Base-by-base conservation (phyloP, 2,888 invertebrate genomes). In the Pelosia muscerda region DNA sequence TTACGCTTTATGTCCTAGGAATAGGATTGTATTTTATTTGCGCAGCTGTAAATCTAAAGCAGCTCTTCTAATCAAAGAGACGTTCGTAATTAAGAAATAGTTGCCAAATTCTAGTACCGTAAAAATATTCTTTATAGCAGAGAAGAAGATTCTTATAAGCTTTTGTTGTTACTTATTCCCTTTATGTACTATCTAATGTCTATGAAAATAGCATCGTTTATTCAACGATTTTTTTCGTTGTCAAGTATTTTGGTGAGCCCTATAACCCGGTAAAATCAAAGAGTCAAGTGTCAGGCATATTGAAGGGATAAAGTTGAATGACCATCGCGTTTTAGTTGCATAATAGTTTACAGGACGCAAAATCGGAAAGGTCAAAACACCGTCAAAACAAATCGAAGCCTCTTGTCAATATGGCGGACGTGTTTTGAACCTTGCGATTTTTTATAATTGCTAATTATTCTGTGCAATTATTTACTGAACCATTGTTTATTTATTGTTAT, bases 331-430 rank as follows among this genome's bases (percentile, higher is more conserved):
- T 88, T 92, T 87, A 78, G 89, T 86, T 85, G 88, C 80, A 68
- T 90, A 86, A 87, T 84, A 85, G 76, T 84, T 87, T 88, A 88
- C 90, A 88, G 91, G 91, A 91, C 93, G 91, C 91, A 92, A 91
- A 90, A 90, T 91, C 88, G 79, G 87, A 91, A 93, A 93, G 94
- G 92, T 93, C 92, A 92, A 88, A 86, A 88, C 81, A 90, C 94
- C 92, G 94, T 94, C 95, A 94, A 91, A 95, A 95, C 95, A 95
- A 92, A 94, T 93, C 92, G 92, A 91, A 90, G 85, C 79, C 84
- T 87, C 89, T 87, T 88, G 87, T 85, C 92, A 94, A 95, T 88
- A 95, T 95, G 95, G 95, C 95, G 87, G 91, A 86, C 87, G 76
- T 85, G 81, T 87, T 90, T 88, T 85, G 84, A 85, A 86, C 83